These are phyloP conservation scores for Bibio marci DNA, from an alignment of 2,888 invertebrate genomes.

Conservation along the genomic window DNA sequence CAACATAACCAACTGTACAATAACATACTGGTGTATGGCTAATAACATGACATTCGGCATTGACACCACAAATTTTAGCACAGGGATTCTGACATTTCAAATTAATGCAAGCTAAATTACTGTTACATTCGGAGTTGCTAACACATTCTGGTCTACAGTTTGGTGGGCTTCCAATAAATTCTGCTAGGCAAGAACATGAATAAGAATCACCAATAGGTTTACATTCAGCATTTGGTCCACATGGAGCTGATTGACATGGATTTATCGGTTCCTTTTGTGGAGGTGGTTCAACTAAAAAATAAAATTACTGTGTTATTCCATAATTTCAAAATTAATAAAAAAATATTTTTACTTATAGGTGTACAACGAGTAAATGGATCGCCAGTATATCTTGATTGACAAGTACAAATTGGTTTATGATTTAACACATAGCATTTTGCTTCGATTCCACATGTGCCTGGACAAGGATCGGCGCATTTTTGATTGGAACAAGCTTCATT, in stretches of 20 bases:
- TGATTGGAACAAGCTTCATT: constrained; percentile 56
- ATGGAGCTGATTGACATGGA: constrained; percentile 51
- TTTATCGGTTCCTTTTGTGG: constrained; percentile 22
- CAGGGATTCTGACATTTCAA: constrained; percentile 61
- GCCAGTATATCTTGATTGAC: constrained; percentile 35
- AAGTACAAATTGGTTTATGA: constrained; percentile 47
- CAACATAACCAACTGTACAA: constrained; percentile 37
- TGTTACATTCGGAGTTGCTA: constrained; percentile 51
- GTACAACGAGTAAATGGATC: constrained; percentile 43
- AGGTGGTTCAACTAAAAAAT: constrained; percentile 15
- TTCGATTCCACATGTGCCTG: constrained; percentile 53
- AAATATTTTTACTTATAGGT: constrained; percentile 18
- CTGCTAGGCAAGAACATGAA: constrained; percentile 49
- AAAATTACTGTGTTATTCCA: constrained; percentile 59
- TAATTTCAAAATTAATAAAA: no score
- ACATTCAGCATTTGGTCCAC: constrained; percentile 47
- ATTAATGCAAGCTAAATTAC: constrained; percentile 48
- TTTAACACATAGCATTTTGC: constrained; percentile 50
- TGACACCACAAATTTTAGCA: constrained; percentile 42
- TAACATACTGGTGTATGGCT: constrained; percentile 50
- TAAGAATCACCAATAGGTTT: constrained; percentile 40
- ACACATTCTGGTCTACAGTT: constrained; percentile 59
- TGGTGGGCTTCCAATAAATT: constrained; percentile 49
- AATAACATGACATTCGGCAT: constrained; percentile 52
- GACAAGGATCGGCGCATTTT: constrained; percentile 60